Evolutionary conservation across 2,888 invertebrate species (phyloP).

Genomic region (Hyalella azteca): DNA sequence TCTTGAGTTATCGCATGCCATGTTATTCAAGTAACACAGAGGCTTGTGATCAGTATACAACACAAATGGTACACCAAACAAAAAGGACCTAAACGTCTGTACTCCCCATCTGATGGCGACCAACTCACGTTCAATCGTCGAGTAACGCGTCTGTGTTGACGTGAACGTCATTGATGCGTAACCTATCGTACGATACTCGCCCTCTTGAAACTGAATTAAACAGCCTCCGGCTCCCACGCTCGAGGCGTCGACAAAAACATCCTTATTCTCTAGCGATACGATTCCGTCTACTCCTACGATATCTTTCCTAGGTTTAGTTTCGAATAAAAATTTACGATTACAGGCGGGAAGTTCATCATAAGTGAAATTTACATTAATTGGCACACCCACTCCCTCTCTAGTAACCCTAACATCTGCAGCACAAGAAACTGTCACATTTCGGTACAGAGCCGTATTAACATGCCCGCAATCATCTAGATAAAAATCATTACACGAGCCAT

Average conservation of each 20-base stretch:
- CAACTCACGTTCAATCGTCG: background rate
- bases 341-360: too few relatives aligned
- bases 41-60: conserved; percentile 11
- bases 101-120: conserved; percentile 1
- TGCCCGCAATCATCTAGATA: too few relatives aligned
- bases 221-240: background rate
- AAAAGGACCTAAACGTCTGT: background rate
- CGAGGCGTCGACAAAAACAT: background rate
- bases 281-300: too few relatives aligned
- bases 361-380: too few relatives aligned
- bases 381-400: too few relatives aligned
- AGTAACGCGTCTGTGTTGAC: background rate
- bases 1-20: background rate
- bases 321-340: too few relatives aligned
- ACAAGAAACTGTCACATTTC: too few relatives aligned
- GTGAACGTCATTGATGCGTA: background rate
- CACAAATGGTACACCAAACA: background rate
- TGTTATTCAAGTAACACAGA: background rate
- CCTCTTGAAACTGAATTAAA: background rate
- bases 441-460: too few relatives aligned
- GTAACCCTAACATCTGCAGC: too few relatives aligned
- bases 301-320: too few relatives aligned
- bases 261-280: background rate
- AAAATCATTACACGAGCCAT: too few relatives aligned
- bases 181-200: background rate